phyloP scores from a whole-genome alignment of 64 coral and sea anemone species.

The Actinia equina region DNA sequence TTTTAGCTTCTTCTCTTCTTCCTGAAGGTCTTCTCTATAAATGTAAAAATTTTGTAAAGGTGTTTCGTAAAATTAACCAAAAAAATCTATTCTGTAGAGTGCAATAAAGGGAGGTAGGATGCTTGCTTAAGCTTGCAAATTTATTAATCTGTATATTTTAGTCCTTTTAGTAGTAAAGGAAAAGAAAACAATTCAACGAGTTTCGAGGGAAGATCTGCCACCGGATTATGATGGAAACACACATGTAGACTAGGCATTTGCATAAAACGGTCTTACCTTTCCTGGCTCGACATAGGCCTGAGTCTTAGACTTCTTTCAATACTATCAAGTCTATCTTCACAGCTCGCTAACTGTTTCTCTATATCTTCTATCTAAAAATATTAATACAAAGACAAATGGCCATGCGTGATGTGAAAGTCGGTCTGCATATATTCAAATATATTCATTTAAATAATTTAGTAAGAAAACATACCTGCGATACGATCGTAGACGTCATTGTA shows the following conservation, averaged over 20 bases:
- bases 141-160: no score
- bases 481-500: background rate
- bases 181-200: background rate
- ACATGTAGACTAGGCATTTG: background rate
- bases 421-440: background rate
- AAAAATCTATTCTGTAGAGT: no score
- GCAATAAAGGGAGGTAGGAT: no score
- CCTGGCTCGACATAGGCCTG: slow-evolving; percentile 31
- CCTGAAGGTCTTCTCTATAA: slow-evolving; percentile 49
- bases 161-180: background rate
- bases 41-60: background rate
- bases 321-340: slow-evolving; percentile 71
- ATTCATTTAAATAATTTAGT: background rate
- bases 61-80: no score
- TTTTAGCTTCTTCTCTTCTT: slow-evolving; percentile 70
- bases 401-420: background rate
- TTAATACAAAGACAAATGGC: background rate
- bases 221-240: no score
- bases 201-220: no score
- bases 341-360: slow-evolving; percentile 66
- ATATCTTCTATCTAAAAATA: slow-evolving; percentile 71
- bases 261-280: slow-evolving; percentile 40
- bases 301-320: slow-evolving; percentile 80
- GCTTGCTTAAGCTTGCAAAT: no score
- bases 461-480: slow-evolving; percentile 1